A percentile compares a stretch with the other conserved stretches of the same genome.
Conservation (phyloP, 2,888 invertebrate species). For the Melieria omissa region DNA sequence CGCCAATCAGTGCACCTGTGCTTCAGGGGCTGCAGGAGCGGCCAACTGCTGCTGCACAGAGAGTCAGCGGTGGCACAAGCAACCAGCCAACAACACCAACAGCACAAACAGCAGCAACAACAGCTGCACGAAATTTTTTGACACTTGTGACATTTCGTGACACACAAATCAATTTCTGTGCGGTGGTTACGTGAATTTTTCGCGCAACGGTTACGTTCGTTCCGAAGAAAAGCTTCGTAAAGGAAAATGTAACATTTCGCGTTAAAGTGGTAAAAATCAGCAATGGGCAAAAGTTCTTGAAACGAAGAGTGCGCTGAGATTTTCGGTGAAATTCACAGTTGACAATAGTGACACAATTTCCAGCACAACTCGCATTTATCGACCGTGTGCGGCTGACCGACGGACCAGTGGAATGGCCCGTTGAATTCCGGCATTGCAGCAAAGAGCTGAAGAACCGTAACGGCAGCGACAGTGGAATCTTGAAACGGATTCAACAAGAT, state of each 20-base stretch:
- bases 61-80: constrained; percentile 7
- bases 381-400: too few species aligned
- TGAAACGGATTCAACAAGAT: too few species aligned
- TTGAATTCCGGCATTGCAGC: too few species aligned
- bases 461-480: too few species aligned
- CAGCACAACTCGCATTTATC: neutral
- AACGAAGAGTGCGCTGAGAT: neutral
- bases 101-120: constrained; percentile 12
- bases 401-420: too few species aligned
- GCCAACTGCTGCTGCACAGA: neutral
- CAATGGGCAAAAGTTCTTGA: neutral
- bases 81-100: constrained; percentile 12
- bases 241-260: too few species aligned
- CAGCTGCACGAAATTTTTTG: constrained; percentile 36
- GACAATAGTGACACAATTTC: constrained; percentile 29
- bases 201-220: constrained; percentile 1
- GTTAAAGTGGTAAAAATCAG: too few species aligned
- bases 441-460: too few species aligned
- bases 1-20: too few species aligned
- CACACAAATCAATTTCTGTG: constrained; percentile 56
- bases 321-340: neutral
- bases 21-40: neutral
- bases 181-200: constrained; percentile 60
- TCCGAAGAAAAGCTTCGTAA: neutral
- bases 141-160: constrained; percentile 49